A percentile compares a stretch with the other conserved stretches of the same genome.
These are phyloP conservation scores for Emys orbicularis DNA, from an alignment of 2,797 vertebrate species.

Conservation along the genomic window DNA sequence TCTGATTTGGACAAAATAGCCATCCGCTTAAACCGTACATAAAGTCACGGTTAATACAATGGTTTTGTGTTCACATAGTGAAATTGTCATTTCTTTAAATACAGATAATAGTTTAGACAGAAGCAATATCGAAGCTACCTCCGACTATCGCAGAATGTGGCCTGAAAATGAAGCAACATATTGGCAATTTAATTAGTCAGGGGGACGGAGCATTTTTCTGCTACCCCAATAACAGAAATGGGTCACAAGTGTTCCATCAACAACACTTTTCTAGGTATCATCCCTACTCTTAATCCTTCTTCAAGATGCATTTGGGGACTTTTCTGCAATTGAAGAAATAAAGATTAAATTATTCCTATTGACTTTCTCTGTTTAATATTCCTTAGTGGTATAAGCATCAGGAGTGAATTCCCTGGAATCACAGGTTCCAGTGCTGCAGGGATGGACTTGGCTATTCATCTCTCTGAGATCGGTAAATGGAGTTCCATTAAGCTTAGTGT, in stretches of 20 bases:
- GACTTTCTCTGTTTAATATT: neutral
- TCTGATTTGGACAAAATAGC: neutral
- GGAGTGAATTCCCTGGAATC: neutral
- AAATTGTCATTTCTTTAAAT: conserved; percentile 33
- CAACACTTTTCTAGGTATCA: neutral
- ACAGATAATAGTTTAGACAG: conserved; percentile 52
- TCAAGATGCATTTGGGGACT: neutral
- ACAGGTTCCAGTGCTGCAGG: neutral
- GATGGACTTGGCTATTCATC: neutral
- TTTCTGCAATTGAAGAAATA: neutral
- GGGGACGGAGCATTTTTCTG: neutral
- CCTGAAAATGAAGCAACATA: conserved; percentile 59
- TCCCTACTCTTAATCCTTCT: neutral
- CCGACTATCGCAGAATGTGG: conserved; percentile 1
- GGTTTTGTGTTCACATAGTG: conserved; percentile 18
- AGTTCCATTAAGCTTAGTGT: neutral
- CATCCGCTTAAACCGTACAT: neutral
- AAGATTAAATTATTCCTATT: neutral
- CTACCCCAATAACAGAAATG: neutral
- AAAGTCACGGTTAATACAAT: neutral
- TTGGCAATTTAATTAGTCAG: conserved; percentile 61
- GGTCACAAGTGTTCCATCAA: neutral
- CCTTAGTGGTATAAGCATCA: neutral
- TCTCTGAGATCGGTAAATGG: neutral
- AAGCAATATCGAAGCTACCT: conserved; percentile 34